A percentile compares a stretch with the other conserved stretches of the same genome.
Conservation (phyloP, 2,113 vertebrate genomes). For the Nothocercus julius region DNA sequence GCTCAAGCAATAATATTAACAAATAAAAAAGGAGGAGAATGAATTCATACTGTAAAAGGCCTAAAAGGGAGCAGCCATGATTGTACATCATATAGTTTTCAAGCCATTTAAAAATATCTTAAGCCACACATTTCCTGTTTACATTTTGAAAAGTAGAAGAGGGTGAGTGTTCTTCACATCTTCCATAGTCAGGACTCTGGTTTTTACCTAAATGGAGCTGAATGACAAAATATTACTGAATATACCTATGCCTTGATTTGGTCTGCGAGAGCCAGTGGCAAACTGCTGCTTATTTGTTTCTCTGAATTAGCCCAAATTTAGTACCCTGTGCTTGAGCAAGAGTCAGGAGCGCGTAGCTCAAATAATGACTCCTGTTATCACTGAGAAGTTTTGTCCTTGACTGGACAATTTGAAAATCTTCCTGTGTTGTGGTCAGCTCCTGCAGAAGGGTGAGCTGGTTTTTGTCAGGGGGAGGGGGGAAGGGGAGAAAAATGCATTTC, state of each 20-base stretch:
- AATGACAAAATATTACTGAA: neutral
- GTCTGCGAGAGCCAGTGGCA: neutral
- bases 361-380: neutral
- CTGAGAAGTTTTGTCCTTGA: slow-evolving; percentile 9
- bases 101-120: neutral
- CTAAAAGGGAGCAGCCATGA: neutral
- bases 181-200: neutral
- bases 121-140: neutral
- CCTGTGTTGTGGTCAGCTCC: neutral
- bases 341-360: neutral
- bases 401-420: neutral
- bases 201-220: neutral
- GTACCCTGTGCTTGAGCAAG: neutral
- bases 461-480: neutral
- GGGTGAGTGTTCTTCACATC: neutral
- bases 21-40: neutral
- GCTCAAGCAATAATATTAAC: neutral
- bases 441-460: neutral
- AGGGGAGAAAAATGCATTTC: too few species aligned
- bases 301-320: neutral
- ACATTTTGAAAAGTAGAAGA: neutral
- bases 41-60: neutral
- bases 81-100: neutral
- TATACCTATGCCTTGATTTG: fast-evolving
- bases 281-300: neutral